A percentile compares a stretch with the other conserved stretches of the same genome.
phyloP scores from a whole-genome alignment of 2,888 invertebrate species.

The Apamea sordens region DNA sequence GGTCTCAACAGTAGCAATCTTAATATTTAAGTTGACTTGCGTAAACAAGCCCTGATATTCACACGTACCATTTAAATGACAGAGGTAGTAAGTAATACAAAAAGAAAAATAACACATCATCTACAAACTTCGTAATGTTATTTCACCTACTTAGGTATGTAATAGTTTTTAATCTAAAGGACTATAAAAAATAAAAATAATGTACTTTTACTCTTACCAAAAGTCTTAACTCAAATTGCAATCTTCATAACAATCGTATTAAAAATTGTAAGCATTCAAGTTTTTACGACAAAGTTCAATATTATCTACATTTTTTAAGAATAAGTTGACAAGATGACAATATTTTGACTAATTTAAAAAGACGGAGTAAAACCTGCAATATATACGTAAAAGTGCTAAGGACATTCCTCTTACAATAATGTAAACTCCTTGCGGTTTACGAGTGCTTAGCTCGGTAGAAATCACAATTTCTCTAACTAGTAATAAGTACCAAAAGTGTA shows the following conservation, averaged over 20 bases:
- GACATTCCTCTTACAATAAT: conserved; percentile 64
- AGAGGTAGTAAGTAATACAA: conserved; percentile 18
- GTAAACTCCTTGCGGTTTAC: conserved; percentile 71
- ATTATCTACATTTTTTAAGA: conserved; percentile 57
- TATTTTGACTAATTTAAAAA: conserved; percentile 67
- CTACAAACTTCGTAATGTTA: conserved; percentile 22
- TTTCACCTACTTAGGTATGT: conserved; percentile 20
- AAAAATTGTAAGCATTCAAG: conserved; percentile 53
- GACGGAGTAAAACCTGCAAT: conserved; percentile 79
- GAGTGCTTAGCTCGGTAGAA: conserved; percentile 73
- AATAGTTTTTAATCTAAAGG: conserved; percentile 21
- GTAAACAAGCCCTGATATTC: conserved; percentile 13
- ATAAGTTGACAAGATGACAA: conserved; percentile 55
- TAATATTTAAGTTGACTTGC: neutral
- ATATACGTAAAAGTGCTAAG: conserved; percentile 66
- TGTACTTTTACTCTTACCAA: conserved; percentile 51
- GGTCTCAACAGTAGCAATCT: neutral
- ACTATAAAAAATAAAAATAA: conserved; percentile 52
- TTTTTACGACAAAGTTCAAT: conserved; percentile 47
- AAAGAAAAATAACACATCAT: conserved; percentile 12
- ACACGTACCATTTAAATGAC: neutral
- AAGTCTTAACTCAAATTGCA: conserved; percentile 47
- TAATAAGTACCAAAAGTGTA: conserved; percentile 80
- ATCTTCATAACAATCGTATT: conserved; percentile 35
- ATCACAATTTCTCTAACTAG: conserved; percentile 78